phyloP scores from a whole-genome alignment of 2,113 vertebrate genomes.

The Marcusenius ussheri region DNA sequence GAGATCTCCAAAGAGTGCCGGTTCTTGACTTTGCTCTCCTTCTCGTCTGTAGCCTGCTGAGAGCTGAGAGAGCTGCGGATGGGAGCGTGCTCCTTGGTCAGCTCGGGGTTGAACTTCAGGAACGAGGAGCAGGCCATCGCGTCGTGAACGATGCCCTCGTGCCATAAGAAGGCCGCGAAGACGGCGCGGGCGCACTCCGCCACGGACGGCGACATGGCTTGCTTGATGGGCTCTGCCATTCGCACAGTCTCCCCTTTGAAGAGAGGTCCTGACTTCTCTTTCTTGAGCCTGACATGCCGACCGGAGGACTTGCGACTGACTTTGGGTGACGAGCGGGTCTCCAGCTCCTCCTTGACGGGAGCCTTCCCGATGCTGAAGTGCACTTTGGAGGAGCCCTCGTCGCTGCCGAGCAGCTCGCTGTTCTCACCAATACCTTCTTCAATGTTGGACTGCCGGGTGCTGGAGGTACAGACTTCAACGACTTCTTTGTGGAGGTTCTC shows the following conservation, averaged over 20 bases:
- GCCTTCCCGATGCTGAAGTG: conserved; percentile 99
- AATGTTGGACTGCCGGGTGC: conserved; percentile 75
- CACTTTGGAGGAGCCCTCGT: conserved; percentile 62
- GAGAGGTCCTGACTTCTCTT: conserved; percentile 87
- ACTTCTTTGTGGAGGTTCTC: conserved; percentile 97
- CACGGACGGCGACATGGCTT: conserved; percentile 96
- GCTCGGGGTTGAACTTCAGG: conserved; percentile 89
- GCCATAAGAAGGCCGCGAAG: conserved; percentile 94
- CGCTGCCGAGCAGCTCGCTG: conserved; percentile 64
- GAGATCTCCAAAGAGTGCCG: conserved; percentile 96
- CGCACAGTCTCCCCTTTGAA: conserved; percentile 81
- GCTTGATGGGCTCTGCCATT: conserved; percentile 84
- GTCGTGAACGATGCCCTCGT: conserved; percentile 96
- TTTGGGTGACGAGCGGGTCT: conserved; percentile 90
- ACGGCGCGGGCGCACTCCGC: conserved; percentile 93
- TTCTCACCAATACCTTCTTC: conserved; percentile 80
- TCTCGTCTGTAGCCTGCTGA: conserved; percentile 81
- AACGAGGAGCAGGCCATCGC: conserved; percentile 99
- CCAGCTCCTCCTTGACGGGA: conserved; percentile 84
- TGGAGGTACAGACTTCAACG: conserved; percentile 93
- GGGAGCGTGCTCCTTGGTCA: conserved; percentile 94
- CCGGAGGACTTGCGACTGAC: conserved; percentile 84
- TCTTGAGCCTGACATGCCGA: conserved; percentile 86
- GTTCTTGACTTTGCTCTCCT: conserved; percentile 93
- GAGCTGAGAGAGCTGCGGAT: conserved; percentile 82